Evolutionary conservation across 1,140 invertebrate genomes (phyloP), one percentile per base, ranked within the genome.

Genomic region (Phthorimaea operculella): DNA sequence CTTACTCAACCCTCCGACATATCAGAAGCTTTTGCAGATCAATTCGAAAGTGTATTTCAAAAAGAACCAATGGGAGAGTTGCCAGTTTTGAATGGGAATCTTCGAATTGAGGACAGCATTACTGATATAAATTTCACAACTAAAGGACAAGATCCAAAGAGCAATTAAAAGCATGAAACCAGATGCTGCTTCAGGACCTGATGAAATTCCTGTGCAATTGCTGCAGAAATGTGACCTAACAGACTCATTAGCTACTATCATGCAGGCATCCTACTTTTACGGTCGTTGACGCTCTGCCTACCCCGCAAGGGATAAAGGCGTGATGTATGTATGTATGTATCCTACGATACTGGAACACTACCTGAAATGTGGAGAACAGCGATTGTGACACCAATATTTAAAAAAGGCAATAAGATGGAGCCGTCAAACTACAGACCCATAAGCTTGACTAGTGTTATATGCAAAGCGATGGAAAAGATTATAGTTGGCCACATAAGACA

Each of bases 141-240:
- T n/a, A n/a, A 15, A 18, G 15, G 45, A 14, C 14, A 47, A 6
- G 16, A 47, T 47, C 2, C 11, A n/a, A 47, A 11, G 15, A 15
- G 45, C 15, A 11, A 47, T 47, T 16, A 47, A 47, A 47, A 18
- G 15, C 5, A 47, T 47, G 45, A 47, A 47, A 14, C 8, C 16
- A 47, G 45, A 47, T 47, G 11, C 45, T 9, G 45, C 45, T 16
- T 14, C 45, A 9, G 48, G 48, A 28, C 48, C 48, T 28, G 48
- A 50, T 12, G 21, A 21, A 1, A 11, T 50, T 6, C 48, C 48
- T 21, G 17, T 14, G n/a, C 18, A 28, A 50, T 4, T 50, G 15
- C 15, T 50, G 28, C 17, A 50, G 21, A 50, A 50, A 28, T 50
- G 48, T 50, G 14, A 33, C 21, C 21, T 50, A 12, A 14, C 10